A percentile compares a stretch with the other conserved stretches of the same genome.
Conservation (phyloP, 2,797 vertebrate genomes). For the Emydoidea blandingii region DNA sequence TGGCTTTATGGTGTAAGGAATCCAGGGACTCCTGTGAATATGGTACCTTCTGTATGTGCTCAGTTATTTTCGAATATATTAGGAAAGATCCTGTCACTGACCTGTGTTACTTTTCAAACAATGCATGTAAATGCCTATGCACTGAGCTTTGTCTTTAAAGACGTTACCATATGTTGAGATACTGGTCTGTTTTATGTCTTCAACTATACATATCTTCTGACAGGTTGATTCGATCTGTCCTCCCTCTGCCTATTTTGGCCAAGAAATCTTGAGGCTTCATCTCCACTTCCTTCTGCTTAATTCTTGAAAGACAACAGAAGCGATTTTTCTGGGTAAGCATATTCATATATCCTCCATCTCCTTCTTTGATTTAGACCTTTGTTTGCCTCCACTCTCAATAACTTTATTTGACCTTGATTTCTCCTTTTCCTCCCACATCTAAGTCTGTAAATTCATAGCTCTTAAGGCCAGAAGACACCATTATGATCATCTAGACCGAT, state of each 20-base stretch:
- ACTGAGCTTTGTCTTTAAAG: neutral
- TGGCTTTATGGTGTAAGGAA: neutral
- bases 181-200: neutral
- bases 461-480: neutral
- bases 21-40: neutral
- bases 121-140: neutral
- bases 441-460: neutral
- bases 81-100: neutral
- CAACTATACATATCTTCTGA: neutral
- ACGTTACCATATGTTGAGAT: neutral
- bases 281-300: neutral
- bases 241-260: neutral
- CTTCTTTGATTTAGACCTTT: neutral
- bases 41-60: neutral
- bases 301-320: neutral
- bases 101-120: neutral
- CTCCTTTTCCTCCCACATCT: neutral
- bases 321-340: neutral
- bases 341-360: neutral
- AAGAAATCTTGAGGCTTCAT: neutral
- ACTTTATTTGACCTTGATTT: neutral
- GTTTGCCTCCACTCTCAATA: neutral
- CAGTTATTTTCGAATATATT: neutral
- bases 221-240: neutral
- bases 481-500: neutral